These are phyloP conservation scores for Ceriagrion tenellum DNA, from an alignment of 2,888 invertebrate genomes.

Conservation along the genomic window DNA sequence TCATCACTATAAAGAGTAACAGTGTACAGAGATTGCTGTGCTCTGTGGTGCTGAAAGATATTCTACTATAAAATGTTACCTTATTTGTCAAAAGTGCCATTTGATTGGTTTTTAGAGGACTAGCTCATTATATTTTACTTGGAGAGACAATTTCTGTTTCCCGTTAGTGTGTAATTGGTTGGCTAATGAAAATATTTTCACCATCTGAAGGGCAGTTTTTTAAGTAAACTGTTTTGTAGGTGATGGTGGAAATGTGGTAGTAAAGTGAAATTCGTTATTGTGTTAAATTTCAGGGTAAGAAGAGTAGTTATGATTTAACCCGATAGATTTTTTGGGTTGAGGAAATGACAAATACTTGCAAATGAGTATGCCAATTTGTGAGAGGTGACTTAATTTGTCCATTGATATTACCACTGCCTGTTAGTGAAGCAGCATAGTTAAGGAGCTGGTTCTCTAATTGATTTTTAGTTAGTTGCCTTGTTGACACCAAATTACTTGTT, in stretches of 20 bases:
- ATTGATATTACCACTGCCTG: constrained; percentile 62
- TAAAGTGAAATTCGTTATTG: constrained; percentile 11
- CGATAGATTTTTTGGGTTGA: constrained; percentile 18
- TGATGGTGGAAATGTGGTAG: constrained; percentile 34
- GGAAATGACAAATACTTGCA: background rate
- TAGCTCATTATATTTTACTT: constrained; percentile 51
- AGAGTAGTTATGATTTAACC: constrained; percentile 38
- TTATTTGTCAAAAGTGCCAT: constrained; percentile 59
- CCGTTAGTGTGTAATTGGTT: constrained; percentile 29
- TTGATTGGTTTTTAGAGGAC: constrained; percentile 59
- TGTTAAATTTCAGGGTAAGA: background rate
- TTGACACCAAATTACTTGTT: constrained; percentile 58
- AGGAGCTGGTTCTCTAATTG: constrained; percentile 56
- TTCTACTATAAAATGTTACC: constrained; percentile 63
- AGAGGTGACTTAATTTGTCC: constrained; percentile 56
- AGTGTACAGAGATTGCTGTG: constrained; percentile 37
- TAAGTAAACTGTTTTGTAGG: background rate
- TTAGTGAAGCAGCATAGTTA: constrained; percentile 57
- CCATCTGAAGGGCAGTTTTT: background rate
- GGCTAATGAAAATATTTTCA: background rate
- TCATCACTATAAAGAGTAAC: constrained; percentile 39
- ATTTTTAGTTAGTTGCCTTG: constrained; percentile 51
- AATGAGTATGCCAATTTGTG: constrained; percentile 52
- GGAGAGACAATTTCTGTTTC: constrained; percentile 40
- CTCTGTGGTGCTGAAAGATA: constrained; percentile 65